phyloP scores from a whole-genome alignment of 2,113 vertebrate genomes.

The Heterotilapia buettikoferi region DNA sequence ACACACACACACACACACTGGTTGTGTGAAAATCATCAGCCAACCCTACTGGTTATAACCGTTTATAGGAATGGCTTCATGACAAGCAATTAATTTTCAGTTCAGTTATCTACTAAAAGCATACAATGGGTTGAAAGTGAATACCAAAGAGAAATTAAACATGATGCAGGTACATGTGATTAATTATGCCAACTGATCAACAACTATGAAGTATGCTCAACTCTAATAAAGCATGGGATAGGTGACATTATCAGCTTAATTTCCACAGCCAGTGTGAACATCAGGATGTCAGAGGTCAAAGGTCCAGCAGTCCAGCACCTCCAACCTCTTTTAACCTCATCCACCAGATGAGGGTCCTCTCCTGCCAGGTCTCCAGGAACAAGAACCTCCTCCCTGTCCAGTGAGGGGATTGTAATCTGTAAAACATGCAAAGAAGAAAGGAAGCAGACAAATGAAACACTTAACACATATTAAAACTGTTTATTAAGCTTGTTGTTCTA shows the following conservation, averaged over 20 bases:
- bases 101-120: background rate
- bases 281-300: constrained; percentile 30
- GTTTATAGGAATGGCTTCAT: constrained; percentile 90
- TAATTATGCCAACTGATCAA: background rate
- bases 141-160: background rate
- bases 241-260: constrained; percentile 38
- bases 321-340: constrained; percentile 82
- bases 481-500: background rate
- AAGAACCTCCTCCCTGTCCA: constrained; percentile 84
- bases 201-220: background rate
- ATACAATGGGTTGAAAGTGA: background rate
- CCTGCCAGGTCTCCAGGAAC: constrained; percentile 86
- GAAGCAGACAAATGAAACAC: background rate
- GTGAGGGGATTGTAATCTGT: constrained; percentile 87
- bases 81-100: constrained; percentile 62
- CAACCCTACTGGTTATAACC: constrained; percentile 79
- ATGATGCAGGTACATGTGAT: background rate
- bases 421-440: background rate
- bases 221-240: background rate
- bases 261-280: constrained; percentile 23
- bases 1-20: constrained; percentile 11
- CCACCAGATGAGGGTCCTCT: constrained; percentile 85
- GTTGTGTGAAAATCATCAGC: constrained; percentile 80
- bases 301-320: constrained; percentile 13
- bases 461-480: background rate